These are phyloP conservation scores for Melanchra persicariae DNA, from an alignment of 2,888 invertebrate species.

Conservation along the genomic window DNA sequence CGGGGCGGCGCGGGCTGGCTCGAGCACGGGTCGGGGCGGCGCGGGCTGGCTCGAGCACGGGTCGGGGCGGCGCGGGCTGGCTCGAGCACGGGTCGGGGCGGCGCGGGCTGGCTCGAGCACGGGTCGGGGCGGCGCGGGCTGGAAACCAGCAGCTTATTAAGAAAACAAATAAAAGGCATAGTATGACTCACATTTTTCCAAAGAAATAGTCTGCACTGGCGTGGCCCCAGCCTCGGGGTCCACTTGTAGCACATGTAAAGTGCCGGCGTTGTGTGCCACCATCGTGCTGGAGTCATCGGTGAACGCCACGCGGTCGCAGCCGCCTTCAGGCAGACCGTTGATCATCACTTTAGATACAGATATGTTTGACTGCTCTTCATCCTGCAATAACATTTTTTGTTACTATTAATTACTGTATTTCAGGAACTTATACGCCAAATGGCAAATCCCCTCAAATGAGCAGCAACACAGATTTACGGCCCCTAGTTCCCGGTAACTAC, in stretches of 20 bases:
- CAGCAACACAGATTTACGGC: too few species aligned
- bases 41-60: too few species aligned
- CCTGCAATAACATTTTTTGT: slow-evolving; percentile 68
- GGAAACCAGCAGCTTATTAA: too few species aligned
- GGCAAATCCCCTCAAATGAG: too few species aligned
- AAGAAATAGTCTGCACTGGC: slow-evolving; percentile 76
- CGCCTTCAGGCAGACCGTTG: slow-evolving; percentile 72
- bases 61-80: too few species aligned
- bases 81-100: too few species aligned
- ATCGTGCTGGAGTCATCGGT: slow-evolving; percentile 78
- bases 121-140: too few species aligned
- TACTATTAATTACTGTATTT: neutral
- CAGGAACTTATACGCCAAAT: too few species aligned
- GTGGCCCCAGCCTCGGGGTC: slow-evolving; percentile 83
- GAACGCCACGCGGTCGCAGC: slow-evolving; percentile 80
- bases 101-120: too few species aligned
- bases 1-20: too few species aligned
- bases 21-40: too few species aligned
- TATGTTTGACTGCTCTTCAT: slow-evolving; percentile 81
- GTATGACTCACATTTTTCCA: slow-evolving; percentile 77
- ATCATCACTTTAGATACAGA: slow-evolving; percentile 81
- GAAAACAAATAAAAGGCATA: neutral
- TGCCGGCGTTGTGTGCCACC: slow-evolving; percentile 74
- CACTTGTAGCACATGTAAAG: slow-evolving; percentile 78
- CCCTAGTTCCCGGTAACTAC: too few species aligned